phyloP scores from a whole-genome alignment of 1,140 invertebrate species.

The Ceratosolen fusciceps region DNA sequence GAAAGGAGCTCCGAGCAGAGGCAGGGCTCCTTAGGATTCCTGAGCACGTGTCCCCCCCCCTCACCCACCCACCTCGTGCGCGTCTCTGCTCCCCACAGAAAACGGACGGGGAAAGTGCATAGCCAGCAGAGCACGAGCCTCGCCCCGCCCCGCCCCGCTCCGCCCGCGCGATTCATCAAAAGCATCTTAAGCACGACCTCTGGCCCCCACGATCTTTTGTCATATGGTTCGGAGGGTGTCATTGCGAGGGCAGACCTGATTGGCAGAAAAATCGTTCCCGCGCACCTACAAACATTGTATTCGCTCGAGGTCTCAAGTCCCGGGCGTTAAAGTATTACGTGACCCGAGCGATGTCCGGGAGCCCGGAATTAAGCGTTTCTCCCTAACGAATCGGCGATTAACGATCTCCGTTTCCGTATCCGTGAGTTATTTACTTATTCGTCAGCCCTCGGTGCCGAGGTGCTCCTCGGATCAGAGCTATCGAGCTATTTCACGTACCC shows the following conservation, averaged over 20 bases:
- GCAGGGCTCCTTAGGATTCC: too few species aligned
- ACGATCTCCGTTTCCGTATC: too few species aligned
- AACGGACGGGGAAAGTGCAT: background rate
- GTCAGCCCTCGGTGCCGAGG: too few species aligned
- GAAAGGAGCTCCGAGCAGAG: too few species aligned
- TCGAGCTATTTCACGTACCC: too few species aligned
- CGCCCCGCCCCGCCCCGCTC: background rate
- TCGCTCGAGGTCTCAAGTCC: background rate
- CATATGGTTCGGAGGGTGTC: background rate
- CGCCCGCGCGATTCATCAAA: slow-evolving; percentile 35
- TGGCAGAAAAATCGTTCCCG: slow-evolving; percentile 31
- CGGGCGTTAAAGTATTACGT: background rate
- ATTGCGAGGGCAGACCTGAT: background rate
- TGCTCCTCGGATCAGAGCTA: too few species aligned
- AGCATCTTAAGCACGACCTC: slow-evolving; percentile 30
- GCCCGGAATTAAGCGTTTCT: too few species aligned
- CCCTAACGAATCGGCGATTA: too few species aligned
- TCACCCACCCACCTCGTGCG: background rate
- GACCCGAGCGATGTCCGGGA: too few species aligned
- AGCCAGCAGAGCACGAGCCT: background rate
- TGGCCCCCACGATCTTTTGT: background rate
- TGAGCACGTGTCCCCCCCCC: background rate
- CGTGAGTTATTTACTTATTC: too few species aligned
- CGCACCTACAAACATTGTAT: background rate
- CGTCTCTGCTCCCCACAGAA: background rate